Conservation (phyloP, 2,113 vertebrate genomes). For the Bambusicola thoracicus region DNA sequence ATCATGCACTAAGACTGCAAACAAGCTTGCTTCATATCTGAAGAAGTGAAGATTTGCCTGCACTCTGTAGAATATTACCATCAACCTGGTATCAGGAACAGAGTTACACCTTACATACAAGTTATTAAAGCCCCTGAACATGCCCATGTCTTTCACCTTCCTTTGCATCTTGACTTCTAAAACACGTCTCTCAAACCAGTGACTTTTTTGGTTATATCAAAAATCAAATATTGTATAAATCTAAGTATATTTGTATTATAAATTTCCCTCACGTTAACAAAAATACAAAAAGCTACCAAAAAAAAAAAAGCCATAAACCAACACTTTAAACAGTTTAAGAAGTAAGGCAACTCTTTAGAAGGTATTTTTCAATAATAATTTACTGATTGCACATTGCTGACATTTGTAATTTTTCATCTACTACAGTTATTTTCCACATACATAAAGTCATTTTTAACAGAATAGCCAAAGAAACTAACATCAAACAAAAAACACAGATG, state of each 20-base stretch:
- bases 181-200: background rate
- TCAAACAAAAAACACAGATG: background rate
- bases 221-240: background rate
- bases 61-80: background rate
- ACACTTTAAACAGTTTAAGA: background rate
- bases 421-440: background rate
- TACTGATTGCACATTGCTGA: background rate
- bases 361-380: background rate
- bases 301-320: background rate
- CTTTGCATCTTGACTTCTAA: background rate
- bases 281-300: background rate
- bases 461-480: background rate
- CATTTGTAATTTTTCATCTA: background rate
- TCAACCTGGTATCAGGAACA: background rate
- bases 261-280: background rate
- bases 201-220: background rate
- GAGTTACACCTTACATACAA: background rate
- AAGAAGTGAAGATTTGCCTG: background rate
- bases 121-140: background rate
- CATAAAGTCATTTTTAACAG: background rate
- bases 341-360: background rate
- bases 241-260: background rate
- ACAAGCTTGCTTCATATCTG: background rate
- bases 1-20: background rate
- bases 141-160: background rate